A percentile compares a stretch with the other conserved stretches of the same genome.
Evolutionary conservation across 2,888 invertebrate genomes (phyloP).

Genomic region (Venusia cambrica): DNA sequence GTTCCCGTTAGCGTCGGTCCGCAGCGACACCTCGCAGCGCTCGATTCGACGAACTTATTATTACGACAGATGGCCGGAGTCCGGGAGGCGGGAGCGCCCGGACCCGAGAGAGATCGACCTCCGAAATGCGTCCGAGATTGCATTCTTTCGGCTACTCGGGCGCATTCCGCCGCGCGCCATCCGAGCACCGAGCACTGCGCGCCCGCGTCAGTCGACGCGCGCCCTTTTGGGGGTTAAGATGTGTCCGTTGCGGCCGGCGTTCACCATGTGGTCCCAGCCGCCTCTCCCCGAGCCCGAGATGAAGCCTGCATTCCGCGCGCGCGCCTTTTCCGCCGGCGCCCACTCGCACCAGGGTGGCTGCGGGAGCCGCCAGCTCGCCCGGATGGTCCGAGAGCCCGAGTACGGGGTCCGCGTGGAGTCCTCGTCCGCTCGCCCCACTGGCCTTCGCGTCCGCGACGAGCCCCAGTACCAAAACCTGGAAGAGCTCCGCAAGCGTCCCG

Average conservation of each 20-base stretch:
- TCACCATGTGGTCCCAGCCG: slow-evolving; percentile 78
- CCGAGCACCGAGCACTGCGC: slow-evolving; percentile 73
- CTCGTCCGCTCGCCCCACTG: slow-evolving; percentile 56
- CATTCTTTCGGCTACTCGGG: slow-evolving; percentile 81
- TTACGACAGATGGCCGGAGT: slow-evolving; percentile 77
- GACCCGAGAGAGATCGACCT: slow-evolving; percentile 76
- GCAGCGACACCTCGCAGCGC: slow-evolving; percentile 61
- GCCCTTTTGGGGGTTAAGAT: slow-evolving; percentile 81
- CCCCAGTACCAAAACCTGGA: slow-evolving; percentile 75
- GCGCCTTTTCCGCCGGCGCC: slow-evolving; percentile 52
- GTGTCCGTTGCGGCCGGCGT: slow-evolving; percentile 77
- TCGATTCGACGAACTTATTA: slow-evolving; percentile 80
- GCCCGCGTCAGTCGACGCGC: slow-evolving; percentile 77
- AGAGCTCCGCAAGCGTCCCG: slow-evolving; percentile 70
- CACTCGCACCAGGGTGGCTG: slow-evolving; percentile 58
- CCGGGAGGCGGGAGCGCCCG: slow-evolving; percentile 72
- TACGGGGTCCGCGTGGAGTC: slow-evolving; percentile 71
- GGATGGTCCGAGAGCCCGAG: slow-evolving; percentile 69
- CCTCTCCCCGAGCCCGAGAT: slow-evolving; percentile 63
- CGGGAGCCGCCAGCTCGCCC: slow-evolving; percentile 59
- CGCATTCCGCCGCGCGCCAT: slow-evolving; percentile 79
- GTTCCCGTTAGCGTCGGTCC: slow-evolving; percentile 63
- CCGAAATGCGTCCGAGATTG: slow-evolving; percentile 82
- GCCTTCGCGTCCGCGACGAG: slow-evolving; percentile 65
- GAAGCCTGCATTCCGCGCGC: slow-evolving; percentile 56